phyloP scores from a whole-genome alignment of 2,888 invertebrate species.

The Drosophila anomelani region DNA sequence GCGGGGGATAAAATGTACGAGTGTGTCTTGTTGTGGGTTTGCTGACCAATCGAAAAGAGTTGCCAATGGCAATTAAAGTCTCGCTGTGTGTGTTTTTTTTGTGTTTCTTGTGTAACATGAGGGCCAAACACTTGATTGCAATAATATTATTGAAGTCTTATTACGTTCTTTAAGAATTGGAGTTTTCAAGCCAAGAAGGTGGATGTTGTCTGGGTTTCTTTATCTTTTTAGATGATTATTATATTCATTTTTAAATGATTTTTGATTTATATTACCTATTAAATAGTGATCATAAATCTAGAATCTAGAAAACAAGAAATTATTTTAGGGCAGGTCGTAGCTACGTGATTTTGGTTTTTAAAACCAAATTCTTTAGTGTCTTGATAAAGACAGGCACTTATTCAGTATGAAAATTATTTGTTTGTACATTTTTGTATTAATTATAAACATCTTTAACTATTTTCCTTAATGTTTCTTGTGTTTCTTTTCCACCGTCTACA shows the following conservation, averaged over 20 bases:
- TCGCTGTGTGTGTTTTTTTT: not conserved
- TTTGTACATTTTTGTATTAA: not conserved
- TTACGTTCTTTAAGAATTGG: slow-evolving; percentile 5
- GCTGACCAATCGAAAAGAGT: slow-evolving; percentile 47
- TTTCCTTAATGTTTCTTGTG: too few relatives aligned
- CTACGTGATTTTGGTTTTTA: not conserved
- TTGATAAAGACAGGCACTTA: too few relatives aligned
- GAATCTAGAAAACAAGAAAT: not conserved
- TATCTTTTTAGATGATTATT: not conserved
- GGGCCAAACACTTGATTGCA: slow-evolving; percentile 36
- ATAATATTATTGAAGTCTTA: slow-evolving; percentile 33
- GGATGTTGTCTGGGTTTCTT: not conserved
- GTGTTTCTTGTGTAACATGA: not conserved
- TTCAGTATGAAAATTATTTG: not conserved
- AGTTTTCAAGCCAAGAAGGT: not conserved
- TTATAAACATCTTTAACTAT: not conserved
- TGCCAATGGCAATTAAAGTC: slow-evolving; percentile 55
- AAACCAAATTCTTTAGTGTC: not conserved
- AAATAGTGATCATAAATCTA: not conserved
- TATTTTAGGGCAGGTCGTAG: not conserved
- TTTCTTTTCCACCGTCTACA: slow-evolving; percentile 15
- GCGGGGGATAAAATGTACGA: slow-evolving; percentile 11
- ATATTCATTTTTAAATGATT: not conserved
- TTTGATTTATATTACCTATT: not conserved
- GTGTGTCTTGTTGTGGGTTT: not conserved